A percentile compares a stretch with the other conserved stretches of the same genome.
Evolutionary conservation across 2,113 vertebrate species (phyloP).

Genomic region (Xerus inauris): DNA sequence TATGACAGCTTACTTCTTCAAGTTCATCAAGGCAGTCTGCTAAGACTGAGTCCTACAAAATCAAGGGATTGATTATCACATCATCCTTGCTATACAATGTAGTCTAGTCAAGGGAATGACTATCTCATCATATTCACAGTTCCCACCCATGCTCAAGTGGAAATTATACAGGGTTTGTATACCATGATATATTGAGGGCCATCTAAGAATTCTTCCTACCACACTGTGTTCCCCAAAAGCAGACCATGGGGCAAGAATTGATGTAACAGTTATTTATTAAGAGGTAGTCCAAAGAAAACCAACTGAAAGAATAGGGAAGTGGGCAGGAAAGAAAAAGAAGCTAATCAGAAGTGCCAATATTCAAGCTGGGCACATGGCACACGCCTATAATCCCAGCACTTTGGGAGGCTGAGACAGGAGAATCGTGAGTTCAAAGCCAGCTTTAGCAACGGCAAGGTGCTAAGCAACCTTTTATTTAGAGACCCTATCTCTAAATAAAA

Average conservation of each 20-base stretch:
- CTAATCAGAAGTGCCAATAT: neutral
- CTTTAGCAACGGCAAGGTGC: too few species aligned
- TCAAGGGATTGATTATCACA: neutral
- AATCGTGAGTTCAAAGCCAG: too few species aligned
- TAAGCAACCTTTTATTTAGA: too few species aligned
- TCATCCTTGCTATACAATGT: neutral
- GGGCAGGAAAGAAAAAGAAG: neutral
- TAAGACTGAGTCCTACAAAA: neutral
- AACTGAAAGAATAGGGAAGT: neutral
- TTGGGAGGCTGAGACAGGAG: too few species aligned
- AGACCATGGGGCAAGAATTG: neutral
- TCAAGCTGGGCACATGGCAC: too few species aligned
- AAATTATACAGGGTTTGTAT: neutral
- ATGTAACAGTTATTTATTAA: neutral
- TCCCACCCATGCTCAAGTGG: neutral
- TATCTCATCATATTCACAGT: neutral
- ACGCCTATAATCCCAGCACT: too few species aligned
- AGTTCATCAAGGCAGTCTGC: neutral
- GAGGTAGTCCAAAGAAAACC: neutral
- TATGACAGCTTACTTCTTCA: neutral
- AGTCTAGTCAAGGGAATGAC: neutral
- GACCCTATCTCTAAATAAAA: too few species aligned
- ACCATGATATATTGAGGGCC: neutral
- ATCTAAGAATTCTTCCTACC: neutral
- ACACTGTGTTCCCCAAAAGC: neutral